Evolutionary conservation across 2,797 vertebrate genomes (phyloP).

Genomic region (Salarias fasciatus): DNA sequence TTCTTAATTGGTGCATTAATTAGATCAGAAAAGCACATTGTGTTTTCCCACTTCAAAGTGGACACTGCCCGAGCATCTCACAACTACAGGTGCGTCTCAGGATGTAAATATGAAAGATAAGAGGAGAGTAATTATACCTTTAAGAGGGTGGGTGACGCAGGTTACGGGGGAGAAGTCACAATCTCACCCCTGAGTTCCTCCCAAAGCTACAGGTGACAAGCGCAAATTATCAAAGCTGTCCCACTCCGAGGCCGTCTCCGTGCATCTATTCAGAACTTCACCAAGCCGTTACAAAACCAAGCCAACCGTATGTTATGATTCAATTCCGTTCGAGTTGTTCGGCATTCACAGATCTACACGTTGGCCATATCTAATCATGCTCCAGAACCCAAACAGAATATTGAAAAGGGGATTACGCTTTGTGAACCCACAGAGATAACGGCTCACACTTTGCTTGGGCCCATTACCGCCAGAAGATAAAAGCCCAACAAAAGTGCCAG

Average conservation of each 20-base stretch:
- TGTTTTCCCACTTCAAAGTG: constrained; percentile 70
- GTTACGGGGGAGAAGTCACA: constrained; percentile 17
- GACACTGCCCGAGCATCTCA: constrained; percentile 50
- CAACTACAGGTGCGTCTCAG: constrained; percentile 37
- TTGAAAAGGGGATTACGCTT: constrained; percentile 56
- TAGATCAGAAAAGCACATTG: constrained; percentile 80
- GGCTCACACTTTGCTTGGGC: constrained; percentile 44
- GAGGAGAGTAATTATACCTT: constrained; percentile 50
- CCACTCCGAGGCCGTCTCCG: not conserved
- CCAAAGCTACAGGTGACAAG: constrained; percentile 32
- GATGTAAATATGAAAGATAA: constrained; percentile 45
- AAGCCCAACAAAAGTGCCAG: constrained; percentile 43
- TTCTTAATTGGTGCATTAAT: constrained; percentile 85
- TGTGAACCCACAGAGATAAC: constrained; percentile 62
- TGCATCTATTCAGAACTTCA: constrained; percentile 13
- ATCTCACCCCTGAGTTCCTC: constrained; percentile 43
- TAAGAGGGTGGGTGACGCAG: constrained; percentile 2
- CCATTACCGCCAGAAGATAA: constrained; percentile 60
- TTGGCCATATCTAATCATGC: constrained; percentile 54
- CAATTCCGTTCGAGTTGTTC: constrained; percentile 21
- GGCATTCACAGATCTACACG: constrained; percentile 28
- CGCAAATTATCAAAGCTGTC: constrained; percentile 1
- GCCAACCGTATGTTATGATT: not conserved
- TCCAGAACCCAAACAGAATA: constrained; percentile 54
- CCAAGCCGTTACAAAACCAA: constrained; percentile 19